Percentiles rank a stretch among this genome's conserved stretches.
Conservation (phyloP, 2,113 vertebrate genomes). For the Scytalopus superciliaris region DNA sequence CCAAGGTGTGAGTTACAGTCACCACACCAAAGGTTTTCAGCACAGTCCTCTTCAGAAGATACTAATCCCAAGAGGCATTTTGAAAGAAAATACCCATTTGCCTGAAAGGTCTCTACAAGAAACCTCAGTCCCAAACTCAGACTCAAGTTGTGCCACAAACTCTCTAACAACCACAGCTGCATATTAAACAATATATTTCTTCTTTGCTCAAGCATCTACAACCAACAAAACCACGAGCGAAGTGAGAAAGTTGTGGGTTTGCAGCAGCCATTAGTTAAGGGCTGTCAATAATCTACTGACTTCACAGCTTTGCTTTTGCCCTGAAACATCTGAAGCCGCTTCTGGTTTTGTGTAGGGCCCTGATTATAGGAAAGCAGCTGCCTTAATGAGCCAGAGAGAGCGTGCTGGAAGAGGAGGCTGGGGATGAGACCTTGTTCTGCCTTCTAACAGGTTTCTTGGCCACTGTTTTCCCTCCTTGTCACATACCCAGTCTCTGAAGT, state of each 20-base stretch:
- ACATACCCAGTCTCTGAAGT: not conserved
- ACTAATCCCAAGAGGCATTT: not conserved
- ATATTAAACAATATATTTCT: not conserved
- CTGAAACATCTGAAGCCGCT: not conserved
- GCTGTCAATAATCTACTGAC: not conserved
- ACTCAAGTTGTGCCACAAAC: not conserved
- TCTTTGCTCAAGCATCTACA: not conserved
- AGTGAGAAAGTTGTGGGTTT: not conserved
- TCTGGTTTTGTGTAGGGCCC: not conserved
- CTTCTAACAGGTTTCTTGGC: not conserved
- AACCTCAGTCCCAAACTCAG: not conserved
- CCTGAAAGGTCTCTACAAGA: conserved; percentile 14
- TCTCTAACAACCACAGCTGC: accelerated
- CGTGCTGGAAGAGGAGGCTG: not conserved
- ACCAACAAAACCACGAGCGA: not conserved
- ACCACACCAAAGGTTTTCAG: conserved; percentile 15
- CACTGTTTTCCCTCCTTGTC: not conserved
- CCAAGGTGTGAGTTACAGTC: conserved; percentile 14
- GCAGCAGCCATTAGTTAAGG: not conserved
- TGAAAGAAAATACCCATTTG: conserved; percentile 21
- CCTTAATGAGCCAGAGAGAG: not conserved
- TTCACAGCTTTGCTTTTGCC: not conserved
- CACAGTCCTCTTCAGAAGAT: not conserved
- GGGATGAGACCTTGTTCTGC: not conserved
- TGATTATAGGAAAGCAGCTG: not conserved